A percentile compares a stretch with the other conserved stretches of the same genome.
phyloP scores from a whole-genome alignment of 1,140 invertebrate genomes.

The Macrocentrus cingulum region DNA sequence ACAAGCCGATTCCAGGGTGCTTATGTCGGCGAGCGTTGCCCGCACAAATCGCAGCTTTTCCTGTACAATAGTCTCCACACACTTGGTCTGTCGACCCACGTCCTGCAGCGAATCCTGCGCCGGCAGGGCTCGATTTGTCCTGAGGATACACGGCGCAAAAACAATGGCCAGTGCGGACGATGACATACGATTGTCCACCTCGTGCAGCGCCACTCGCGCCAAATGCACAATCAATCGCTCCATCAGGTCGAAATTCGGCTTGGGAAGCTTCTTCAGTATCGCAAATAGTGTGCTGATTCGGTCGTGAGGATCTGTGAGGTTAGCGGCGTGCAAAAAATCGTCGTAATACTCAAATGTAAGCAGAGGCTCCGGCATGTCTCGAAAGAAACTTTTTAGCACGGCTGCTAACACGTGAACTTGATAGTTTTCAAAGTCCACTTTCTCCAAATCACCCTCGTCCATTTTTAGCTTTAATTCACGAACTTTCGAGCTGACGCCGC shows the following conservation, averaged over 20 bases:
- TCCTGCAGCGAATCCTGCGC: constrained; percentile 88
- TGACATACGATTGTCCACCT: constrained; percentile 90
- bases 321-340: constrained; percentile 86
- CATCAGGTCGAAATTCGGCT: constrained; percentile 87
- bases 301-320: constrained; percentile 80
- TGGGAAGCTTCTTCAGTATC: constrained; percentile 86
- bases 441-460: constrained; percentile 72
- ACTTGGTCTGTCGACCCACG: constrained; percentile 77
- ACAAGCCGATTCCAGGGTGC: constrained; percentile 80
- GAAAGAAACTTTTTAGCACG: constrained; percentile 88
- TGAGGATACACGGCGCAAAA: constrained; percentile 90
- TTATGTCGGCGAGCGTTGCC: constrained; percentile 83
- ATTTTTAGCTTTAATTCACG: constrained; percentile 73
- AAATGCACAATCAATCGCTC: constrained; percentile 93
- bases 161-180: constrained; percentile 89
- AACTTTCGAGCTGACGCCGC: constrained; percentile 81
- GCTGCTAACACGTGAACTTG: constrained; percentile 88
- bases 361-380: constrained; percentile 91
- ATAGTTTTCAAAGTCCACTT: constrained; percentile 71
- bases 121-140: constrained; percentile 81
- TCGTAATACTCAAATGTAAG: constrained; percentile 93
- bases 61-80: constrained; percentile 85
- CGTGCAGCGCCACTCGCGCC: constrained; percentile 82
- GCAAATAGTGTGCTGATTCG: constrained; percentile 80
- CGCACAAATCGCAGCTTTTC: constrained; percentile 76